Evolutionary conservation across 2,113 vertebrate species (phyloP), one percentile per base, ranked within the genome.

Genomic region (Pseudorasbora parva): DNA sequence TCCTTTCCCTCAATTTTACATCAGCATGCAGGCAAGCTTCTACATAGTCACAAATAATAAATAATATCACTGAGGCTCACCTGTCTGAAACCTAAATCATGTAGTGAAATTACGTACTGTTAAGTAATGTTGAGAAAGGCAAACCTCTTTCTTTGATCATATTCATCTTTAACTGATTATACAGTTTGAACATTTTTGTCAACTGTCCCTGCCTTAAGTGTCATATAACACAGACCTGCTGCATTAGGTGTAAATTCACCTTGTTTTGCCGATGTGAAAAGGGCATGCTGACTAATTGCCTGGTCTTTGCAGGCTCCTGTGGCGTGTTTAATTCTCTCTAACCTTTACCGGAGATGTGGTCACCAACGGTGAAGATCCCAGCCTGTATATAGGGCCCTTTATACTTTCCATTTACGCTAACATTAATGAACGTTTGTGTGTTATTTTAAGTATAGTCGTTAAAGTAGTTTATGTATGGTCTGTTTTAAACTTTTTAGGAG

Each of bases 261-360:
- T 82, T 80, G 84, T 84, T 85, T 85, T 84, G 81, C 69, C 64
- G 69, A 62, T 56, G 72, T 79, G 75, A 68, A 87, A 87, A 87
- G 86, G 86, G 74, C 83, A 87, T 49, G 49, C 57, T 82, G 86
- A 82, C 83, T 87, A 87, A 85, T 87, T 87, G 75, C 86, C 86
- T 82, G 79, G 77, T 57, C 84, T 87, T 75, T 78, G 81, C 66
- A 82, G 83, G 73, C 80, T 87, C 83, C 86, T 82, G 83, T 85
- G 75, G 86, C 59, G 84, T 78, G 59, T 73, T 64, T 82, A 78
- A 87, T 85, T 85, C 74, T 73, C 68, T 74, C 79, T 85, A 85
- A 87, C 86, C 86, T 85, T 85, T 87, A 85, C 74, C 69, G 51
- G 57, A 79, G 64, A 59, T 47, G 59, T 68, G 78, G 19, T 69